Evolutionary conservation across 2,888 invertebrate genomes (phyloP).

Genomic region (Caenorhabditis doughertyi): DNA sequence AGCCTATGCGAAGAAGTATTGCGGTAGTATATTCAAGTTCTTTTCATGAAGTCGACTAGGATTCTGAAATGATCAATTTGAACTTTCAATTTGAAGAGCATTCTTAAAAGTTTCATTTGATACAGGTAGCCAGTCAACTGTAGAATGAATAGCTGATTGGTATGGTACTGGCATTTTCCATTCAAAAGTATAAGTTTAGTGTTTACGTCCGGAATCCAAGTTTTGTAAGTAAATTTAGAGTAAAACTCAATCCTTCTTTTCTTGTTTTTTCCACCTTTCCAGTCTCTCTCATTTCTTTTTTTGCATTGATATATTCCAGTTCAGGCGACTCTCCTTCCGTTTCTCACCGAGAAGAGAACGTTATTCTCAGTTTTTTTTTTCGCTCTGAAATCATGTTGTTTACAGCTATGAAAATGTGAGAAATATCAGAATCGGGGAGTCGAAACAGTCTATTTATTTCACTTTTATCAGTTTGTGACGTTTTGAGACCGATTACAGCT

Average conservation of each 20-base stretch:
- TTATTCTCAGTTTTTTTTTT: neutral
- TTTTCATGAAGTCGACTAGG: no score
- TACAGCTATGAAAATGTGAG: neutral
- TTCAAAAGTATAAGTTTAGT: no score
- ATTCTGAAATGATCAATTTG: no score
- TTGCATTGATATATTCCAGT: conserved; percentile 17
- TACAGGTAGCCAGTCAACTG: no score
- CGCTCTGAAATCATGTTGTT: conserved; percentile 2
- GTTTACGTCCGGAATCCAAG: neutral
- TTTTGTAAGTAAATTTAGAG: conserved; percentile 10
- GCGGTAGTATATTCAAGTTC: no score
- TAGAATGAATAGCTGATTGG: no score
- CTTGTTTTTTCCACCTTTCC: conserved; percentile 17
- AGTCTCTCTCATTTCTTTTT: neutral
- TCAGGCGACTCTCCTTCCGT: conserved; percentile 14
- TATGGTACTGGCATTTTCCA: no score
- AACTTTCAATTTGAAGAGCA: no score
- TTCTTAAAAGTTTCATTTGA: no score
- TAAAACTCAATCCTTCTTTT: conserved; percentile 14
- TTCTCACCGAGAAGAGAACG: neutral
- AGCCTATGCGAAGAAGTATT: no score
- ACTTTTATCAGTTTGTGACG: neutral
- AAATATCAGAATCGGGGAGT: neutral
- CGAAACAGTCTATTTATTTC: conserved; percentile 1
- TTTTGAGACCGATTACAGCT: neutral